Base-by-base conservation (phyloP, 2,888 invertebrate genomes). In the Megaustenia siamemsis region DNA sequence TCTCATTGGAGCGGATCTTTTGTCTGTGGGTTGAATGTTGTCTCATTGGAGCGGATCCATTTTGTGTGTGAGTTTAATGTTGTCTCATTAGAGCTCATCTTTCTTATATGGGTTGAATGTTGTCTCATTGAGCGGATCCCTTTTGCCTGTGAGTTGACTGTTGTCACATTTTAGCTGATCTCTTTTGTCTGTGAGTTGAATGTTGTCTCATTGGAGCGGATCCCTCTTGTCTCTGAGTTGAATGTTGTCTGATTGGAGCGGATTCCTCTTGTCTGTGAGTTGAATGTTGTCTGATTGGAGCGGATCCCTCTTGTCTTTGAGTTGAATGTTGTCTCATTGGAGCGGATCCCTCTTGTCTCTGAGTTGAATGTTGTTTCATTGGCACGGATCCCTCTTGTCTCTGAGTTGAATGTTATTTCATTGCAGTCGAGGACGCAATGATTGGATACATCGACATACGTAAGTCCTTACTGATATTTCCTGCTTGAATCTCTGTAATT, bases 81-180 rank as follows among this genome's bases (percentile, higher is more conserved):
- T 63, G n/a, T 83, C 77, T 77, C 76, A 77, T 32, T 77, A 69
- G 68, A 38, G 18, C 77, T 69, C 56, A 69, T 83, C 77, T 66
- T 45, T n/a, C n/a, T n/a, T n/a, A n/a, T n/a, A n/a, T 49, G 38
- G 68, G 66, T 66, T 76, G 60, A 53, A 63, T 68, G 82, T 45
- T 63, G n/a, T 83, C 77, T 77, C 76, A 77, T 32, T 77, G 77
- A n/a, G n/a, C n/a, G n/a, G n/a, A n/a, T n/a, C n/a, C n/a, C n/a
- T n/a, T 69, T 69, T 69, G 77, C 78, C 77, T 66, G 63, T 49
- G 38, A 53, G 66, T 66, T 76, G 60, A 53, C 45, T 68, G 82
- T 45, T 63, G n/a, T 83, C 77, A 68, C 76, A 77, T 32, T 77
- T 68, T 53, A 38, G 18, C n/a, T 32, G n/a, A 15, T n/a, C n/a